Conservation (phyloP, 2,113 vertebrate genomes). For the Tachysurus vachellii region DNA sequence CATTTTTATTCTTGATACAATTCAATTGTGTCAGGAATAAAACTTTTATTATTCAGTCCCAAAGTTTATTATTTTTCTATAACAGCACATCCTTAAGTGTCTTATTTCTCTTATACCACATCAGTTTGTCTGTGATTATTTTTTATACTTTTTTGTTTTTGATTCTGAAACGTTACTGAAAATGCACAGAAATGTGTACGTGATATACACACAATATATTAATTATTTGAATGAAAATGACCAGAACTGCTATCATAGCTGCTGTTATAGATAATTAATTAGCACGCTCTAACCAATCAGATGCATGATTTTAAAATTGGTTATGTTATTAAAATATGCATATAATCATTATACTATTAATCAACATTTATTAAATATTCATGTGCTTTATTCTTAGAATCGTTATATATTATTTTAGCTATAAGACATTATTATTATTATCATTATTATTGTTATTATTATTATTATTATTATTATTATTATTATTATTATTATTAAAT, state of each 20-base stretch:
- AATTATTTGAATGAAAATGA: neutral
- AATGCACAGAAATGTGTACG: neutral
- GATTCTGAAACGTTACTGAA: neutral
- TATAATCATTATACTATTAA: neutral
- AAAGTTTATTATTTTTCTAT: neutral
- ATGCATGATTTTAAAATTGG: neutral
- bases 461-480: too few relatives aligned
- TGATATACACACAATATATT: too few relatives aligned
- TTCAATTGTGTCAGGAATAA: neutral
- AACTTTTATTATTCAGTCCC: neutral
- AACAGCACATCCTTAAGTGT: neutral
- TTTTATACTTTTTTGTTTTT: neutral
- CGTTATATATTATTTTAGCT: neutral
- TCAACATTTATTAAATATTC: neutral
- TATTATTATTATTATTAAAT: neutral
- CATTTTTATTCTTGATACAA: neutral
- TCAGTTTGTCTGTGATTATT: neutral
- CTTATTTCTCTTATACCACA: neutral
- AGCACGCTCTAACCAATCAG: neutral
- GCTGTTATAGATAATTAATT: neutral
- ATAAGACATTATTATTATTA: neutral
- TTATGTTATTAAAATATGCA: neutral
- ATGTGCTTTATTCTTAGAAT: neutral
- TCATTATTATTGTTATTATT: too few relatives aligned
- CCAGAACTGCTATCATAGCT: neutral